These are phyloP conservation scores for Mycetomoellerius zeteki DNA, from an alignment of 1,140 invertebrate genomes.

Conservation along the genomic window DNA sequence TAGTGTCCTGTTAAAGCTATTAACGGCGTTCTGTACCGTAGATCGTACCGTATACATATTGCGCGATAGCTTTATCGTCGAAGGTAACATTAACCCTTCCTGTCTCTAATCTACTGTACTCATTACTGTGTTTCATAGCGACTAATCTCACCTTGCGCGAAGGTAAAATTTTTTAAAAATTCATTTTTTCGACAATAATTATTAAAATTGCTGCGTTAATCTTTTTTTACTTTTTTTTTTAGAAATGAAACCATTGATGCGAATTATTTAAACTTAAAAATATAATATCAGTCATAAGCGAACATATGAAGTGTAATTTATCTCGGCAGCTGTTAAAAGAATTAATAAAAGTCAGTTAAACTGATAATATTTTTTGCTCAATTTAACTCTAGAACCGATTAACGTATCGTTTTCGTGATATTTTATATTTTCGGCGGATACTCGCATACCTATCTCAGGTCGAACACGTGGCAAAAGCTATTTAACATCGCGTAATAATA, in stretches of 20 bases:
- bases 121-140: neutral
- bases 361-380: neutral
- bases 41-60: slow-evolving; percentile 40
- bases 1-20: slow-evolving; percentile 59
- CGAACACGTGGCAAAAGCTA: slow-evolving; percentile 11
- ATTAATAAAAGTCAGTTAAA: no score
- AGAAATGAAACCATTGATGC: neutral
- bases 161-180: neutral
- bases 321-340: no score
- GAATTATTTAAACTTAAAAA: neutral
- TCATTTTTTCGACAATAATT: neutral
- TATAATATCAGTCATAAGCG: neutral
- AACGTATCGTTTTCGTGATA: neutral
- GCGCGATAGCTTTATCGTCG: slow-evolving; percentile 48
- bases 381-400: neutral
- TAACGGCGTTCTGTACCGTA: slow-evolving; percentile 41
- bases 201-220: neutral
- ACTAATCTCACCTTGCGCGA: neutral
- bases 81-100: slow-evolving; percentile 38
- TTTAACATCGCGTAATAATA: slow-evolving; percentile 56
- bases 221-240: no score
- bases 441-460: neutral
- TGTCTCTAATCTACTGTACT: slow-evolving; percentile 34
- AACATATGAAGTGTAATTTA: neutral
- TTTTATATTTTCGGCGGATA: neutral